Base-by-base conservation (phyloP, 2,113 vertebrate species). In the Ailurus styani region DNA sequence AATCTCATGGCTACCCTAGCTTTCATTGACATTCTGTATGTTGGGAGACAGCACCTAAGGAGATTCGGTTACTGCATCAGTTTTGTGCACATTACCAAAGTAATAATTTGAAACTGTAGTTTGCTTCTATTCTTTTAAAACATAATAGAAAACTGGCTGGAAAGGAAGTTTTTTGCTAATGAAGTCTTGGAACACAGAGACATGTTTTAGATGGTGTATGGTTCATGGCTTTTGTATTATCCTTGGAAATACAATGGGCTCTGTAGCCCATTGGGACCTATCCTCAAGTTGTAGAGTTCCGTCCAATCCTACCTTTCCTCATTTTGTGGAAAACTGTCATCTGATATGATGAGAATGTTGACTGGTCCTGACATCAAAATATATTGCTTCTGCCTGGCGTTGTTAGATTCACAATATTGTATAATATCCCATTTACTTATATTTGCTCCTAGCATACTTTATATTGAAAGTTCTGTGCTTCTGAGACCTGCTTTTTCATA, bases 401-500 rank as follows among this genome's bases (percentile, higher is more conserved):
- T 95, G 1, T 75, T 87, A 60, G 55, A 78, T 40, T 83, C 3
- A 45, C 85, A 94, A 66, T 55, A 81, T 54, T 90, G 31, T 2
- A 20, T 60, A 78, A 37, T 34, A 89, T 78, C 4, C 37, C 31
- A 50, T 87, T 87, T 92, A 17, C 79, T 78, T 83, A 83, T 83
- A 47, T 78, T 91, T n/a, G 82, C 31, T n/a, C 13, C 7, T 52
- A 83, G 12, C 5, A 37, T 37, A 87, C 0, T 84, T 95, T 6
- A 37, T 55, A 45, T 47, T 29, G 5, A 68, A 94, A 75, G 47
- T 55, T 95, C 84, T 68, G 40, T 96, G 29, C 34, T 92, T 91
- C 87, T 6, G n/a, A 23, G 20, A 54, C 29, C 0, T 50, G 9
- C 13, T 90, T 79, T 86, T 81, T 73, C 11, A 21, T 78, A 77